phyloP scores from a whole-genome alignment of 2,888 invertebrate species.

The Scaptomyza tumidula region DNA sequence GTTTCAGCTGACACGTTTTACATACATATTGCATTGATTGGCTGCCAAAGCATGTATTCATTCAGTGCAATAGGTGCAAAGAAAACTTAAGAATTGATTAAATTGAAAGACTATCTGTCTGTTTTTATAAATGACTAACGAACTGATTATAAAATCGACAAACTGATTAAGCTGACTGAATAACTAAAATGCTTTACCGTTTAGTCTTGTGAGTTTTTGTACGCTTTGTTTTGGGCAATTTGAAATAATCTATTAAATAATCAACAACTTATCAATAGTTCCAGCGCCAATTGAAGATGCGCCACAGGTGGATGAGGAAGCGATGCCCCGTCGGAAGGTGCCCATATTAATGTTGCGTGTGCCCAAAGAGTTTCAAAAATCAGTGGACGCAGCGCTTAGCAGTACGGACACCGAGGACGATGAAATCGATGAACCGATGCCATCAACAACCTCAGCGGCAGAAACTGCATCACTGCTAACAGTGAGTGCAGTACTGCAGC shows the following conservation, averaged over 20 bases:
- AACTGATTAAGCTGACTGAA: not conserved
- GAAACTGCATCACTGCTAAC: slow-evolving; percentile 26
- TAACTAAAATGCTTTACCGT: too few species aligned
- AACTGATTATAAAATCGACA: not conserved
- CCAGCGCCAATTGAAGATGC: slow-evolving; percentile 42
- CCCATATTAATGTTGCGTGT: slow-evolving; percentile 89
- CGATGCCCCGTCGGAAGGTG: slow-evolving; percentile 84
- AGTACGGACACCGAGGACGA: slow-evolving; percentile 83
- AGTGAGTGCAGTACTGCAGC: slow-evolving; percentile 45
- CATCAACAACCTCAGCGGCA: slow-evolving; percentile 5
- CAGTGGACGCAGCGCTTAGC: slow-evolving; percentile 83
- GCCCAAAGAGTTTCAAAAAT: slow-evolving; percentile 86
- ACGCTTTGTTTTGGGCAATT: not conserved
- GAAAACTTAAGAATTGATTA: not conserved
- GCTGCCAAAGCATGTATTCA: not conserved
- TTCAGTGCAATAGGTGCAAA: not conserved
- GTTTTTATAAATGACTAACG: not conserved
- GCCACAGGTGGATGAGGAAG: slow-evolving; percentile 19
- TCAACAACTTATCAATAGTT: slow-evolving; percentile 35
- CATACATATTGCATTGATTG: not conserved
- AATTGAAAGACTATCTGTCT: not conserved
- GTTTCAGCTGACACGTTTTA: not conserved
- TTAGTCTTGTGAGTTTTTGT: not conserved
- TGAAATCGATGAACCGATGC: slow-evolving; percentile 54
- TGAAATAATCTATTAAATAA: not conserved